phyloP scores from a whole-genome alignment of 2,797 vertebrate species.

The Rallus crepitans region DNA sequence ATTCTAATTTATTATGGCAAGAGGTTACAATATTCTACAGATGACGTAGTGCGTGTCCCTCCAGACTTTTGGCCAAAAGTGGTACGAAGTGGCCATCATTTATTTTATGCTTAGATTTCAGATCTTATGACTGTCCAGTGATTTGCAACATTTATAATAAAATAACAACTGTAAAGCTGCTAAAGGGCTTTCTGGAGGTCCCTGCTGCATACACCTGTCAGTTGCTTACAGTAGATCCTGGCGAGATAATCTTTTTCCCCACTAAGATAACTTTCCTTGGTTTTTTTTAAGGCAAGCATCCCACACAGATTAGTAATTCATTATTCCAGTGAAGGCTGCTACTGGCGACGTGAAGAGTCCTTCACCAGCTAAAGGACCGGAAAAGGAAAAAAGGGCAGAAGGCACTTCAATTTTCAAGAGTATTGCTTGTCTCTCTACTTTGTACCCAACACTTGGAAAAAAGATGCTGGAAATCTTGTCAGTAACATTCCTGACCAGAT shows the following conservation, averaged over 20 bases:
- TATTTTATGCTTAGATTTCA: neutral
- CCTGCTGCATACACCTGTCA: neutral
- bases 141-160: neutral
- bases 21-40: neutral
- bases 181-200: neutral
- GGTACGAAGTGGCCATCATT: neutral
- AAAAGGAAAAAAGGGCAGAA: neutral
- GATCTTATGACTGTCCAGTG: accelerated
- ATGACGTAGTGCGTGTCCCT: neutral
- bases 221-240: neutral
- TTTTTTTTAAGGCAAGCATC: neutral
- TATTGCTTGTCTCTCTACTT: neutral
- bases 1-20: neutral
- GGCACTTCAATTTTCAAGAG: neutral
- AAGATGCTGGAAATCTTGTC: neutral
- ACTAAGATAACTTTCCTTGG: neutral
- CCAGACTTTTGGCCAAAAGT: neutral
- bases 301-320: neutral
- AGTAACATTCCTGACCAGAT: neutral
- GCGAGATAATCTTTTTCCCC: neutral
- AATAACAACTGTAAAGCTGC: neutral
- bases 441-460: neutral
- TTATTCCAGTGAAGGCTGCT: neutral
- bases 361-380: neutral
- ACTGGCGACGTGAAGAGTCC: neutral